These are phyloP conservation scores for Eristalis intricaria DNA, from an alignment of 2,888 invertebrate species.

Conservation along the genomic window DNA sequence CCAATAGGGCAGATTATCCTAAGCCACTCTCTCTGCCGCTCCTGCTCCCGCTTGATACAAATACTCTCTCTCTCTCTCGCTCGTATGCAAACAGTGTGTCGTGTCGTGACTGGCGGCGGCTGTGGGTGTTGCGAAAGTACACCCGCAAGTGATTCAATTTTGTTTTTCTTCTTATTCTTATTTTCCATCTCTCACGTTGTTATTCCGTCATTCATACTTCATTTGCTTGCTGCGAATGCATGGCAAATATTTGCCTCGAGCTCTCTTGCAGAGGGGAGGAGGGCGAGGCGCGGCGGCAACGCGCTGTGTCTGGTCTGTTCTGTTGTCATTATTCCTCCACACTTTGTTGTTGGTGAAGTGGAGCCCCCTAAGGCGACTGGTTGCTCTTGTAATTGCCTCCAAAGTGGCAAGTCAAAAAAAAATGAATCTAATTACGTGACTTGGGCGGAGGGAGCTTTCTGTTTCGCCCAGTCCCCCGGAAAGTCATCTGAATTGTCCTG, in stretches of 20 bases:
- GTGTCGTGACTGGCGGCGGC: not conserved
- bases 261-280: slow-evolving; percentile 13
- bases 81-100: slow-evolving; percentile 18
- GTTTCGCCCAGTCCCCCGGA: not conserved
- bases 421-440: slow-evolving; percentile 37
- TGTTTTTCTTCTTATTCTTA: slow-evolving; percentile 6
- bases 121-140: slow-evolving; percentile 43
- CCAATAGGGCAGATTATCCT: slow-evolving; percentile 23
- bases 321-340: not conserved
- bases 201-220: slow-evolving; percentile 66
- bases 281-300: not conserved
- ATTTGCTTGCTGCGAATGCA: slow-evolving; percentile 60
- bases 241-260: slow-evolving; percentile 65
- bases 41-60: not conserved
- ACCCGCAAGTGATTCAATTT: slow-evolving; percentile 60
- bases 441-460: slow-evolving; percentile 4
- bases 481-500: slow-evolving; percentile 20
- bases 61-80: too few relatives aligned
- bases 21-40: slow-evolving; percentile 15
- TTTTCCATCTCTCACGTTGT: slow-evolving; percentile 45
- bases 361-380: slow-evolving; percentile 16
- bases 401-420: not conserved
- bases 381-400: slow-evolving; percentile 15
- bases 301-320: not conserved
- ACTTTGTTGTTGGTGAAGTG: slow-evolving; percentile 1